phyloP scores from a whole-genome alignment of 2,888 invertebrate genomes.

The Elegia similella region DNA sequence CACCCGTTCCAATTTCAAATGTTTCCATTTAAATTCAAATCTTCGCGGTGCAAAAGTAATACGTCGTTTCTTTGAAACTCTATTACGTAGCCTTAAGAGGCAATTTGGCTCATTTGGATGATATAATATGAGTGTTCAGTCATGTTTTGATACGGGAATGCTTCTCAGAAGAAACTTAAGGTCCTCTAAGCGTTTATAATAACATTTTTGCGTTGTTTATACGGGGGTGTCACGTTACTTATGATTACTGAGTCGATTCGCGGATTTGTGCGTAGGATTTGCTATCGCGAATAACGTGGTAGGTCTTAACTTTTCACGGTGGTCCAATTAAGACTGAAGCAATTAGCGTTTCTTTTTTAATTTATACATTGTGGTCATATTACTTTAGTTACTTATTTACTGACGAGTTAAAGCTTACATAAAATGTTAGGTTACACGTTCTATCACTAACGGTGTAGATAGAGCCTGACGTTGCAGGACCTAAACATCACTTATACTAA shows the following conservation, averaged over 20 bases:
- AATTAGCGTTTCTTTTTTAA: not conserved
- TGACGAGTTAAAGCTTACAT: not conserved
- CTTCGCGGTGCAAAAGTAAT: slow-evolving; percentile 46
- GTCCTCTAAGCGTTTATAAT: slow-evolving; percentile 56
- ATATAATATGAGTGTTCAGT: slow-evolving; percentile 27
- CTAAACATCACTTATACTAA: no score
- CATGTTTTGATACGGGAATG: slow-evolving; percentile 55
- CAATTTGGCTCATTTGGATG: slow-evolving; percentile 22
- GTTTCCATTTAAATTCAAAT: slow-evolving; percentile 63
- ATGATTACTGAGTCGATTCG: slow-evolving; percentile 48
- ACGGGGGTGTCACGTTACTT: slow-evolving; percentile 59
- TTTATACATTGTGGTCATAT: not conserved
- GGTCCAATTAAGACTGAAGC: slow-evolving; percentile 9
- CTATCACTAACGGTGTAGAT: not conserved
- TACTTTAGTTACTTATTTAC: not conserved
- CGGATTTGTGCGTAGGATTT: slow-evolving; percentile 70
- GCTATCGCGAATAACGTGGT: slow-evolving; percentile 44
- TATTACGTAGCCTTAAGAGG: slow-evolving; percentile 17
- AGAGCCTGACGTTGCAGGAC: no score
- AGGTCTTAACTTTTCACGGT: slow-evolving; percentile 29
- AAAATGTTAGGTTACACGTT: not conserved
- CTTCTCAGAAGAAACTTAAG: slow-evolving; percentile 60
- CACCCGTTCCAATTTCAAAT: slow-evolving; percentile 64
- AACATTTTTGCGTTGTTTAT: slow-evolving; percentile 65
- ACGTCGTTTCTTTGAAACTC: slow-evolving; percentile 18